Evolutionary conservation across 2,113 vertebrate genomes (phyloP), one percentile per base, ranked within the genome.

Genomic region (Cryptotis parvus): DNA sequence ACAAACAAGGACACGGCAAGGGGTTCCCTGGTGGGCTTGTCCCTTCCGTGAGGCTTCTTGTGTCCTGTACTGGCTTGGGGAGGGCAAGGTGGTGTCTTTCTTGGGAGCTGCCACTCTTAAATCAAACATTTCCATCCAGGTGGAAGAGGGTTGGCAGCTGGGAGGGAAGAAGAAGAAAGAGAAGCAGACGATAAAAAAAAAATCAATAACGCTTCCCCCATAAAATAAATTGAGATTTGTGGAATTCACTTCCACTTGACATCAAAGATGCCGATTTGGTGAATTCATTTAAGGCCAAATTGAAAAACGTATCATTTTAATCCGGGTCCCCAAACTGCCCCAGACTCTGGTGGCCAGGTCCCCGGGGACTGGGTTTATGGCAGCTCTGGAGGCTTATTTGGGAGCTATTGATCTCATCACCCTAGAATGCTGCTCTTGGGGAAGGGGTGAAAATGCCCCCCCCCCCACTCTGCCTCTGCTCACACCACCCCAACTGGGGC

Each of bases 171-270:
- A 90, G 95, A 92, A 92, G 84, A 75, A 97, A 70, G 94, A 97
- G 95, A 97, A 95, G 73, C 93, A 97, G 97, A 96, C 80, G 0
- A 97, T 97, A 97, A 98, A 98, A 98, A 98, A 92, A 96, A 97
- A 98, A 98, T 98, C 98, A 98, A 98, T 98, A 98, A 96, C 18
- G 0, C 91, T 97, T 98, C 96, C 97, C 97, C 97, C 95, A 97
- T 98, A 98, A 98, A 98, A 97, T 96, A 97, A 97, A 97, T 96
- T 22, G 96, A 98, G 97, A 97, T 98, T 97, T 97, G 97, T 96
- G 29, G 97, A 97, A 97, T 97, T 97, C 93, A 58, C 97, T 97
- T 97, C 96, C 96, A 96, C 94, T 91, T 95, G 96, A 96, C 52
- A 93, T 97, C 97, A 97, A 95, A 97, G 91, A 77, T 96, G 95